phyloP scores from a whole-genome alignment of 1,140 invertebrate species.

The Brachionus plicatilis region DNA sequence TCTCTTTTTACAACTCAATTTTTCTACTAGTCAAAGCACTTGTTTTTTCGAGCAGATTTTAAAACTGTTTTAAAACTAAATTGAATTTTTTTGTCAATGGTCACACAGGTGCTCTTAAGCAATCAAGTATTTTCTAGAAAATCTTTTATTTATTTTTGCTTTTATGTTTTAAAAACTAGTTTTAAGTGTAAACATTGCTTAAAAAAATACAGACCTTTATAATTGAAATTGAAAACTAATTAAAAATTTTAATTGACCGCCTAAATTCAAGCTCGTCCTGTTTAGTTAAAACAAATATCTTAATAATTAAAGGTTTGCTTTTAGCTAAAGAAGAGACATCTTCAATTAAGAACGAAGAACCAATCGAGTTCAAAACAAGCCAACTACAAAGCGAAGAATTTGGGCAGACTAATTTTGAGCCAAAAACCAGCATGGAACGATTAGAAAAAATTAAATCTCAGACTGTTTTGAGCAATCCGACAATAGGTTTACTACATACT shows the following conservation, averaged over 20 bases:
- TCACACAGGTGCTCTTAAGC: too few relatives aligned
- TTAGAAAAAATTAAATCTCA: background rate
- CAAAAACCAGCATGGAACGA: background rate
- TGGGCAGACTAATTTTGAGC: background rate
- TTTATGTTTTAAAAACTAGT: background rate
- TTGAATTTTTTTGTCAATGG: too few relatives aligned
- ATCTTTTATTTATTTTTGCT: background rate
- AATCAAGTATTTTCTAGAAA: too few relatives aligned
- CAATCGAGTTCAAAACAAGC: background rate
- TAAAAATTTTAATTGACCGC: background rate
- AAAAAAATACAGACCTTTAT: background rate
- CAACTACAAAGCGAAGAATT: background rate
- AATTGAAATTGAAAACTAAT: background rate
- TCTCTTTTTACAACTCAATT: too few relatives aligned
- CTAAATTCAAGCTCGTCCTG: background rate
- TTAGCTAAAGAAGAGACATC: constrained; percentile 7
- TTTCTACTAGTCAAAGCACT: too few relatives aligned
- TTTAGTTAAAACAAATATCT: background rate
- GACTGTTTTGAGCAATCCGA: background rate
- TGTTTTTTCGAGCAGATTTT: background rate
- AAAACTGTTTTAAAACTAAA: background rate
- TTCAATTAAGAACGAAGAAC: background rate
- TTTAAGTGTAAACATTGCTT: background rate
- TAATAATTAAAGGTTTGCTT: background rate
- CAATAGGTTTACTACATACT: background rate